phyloP scores from a whole-genome alignment of 2,113 vertebrate species.

The Eurystomus gularis region DNA sequence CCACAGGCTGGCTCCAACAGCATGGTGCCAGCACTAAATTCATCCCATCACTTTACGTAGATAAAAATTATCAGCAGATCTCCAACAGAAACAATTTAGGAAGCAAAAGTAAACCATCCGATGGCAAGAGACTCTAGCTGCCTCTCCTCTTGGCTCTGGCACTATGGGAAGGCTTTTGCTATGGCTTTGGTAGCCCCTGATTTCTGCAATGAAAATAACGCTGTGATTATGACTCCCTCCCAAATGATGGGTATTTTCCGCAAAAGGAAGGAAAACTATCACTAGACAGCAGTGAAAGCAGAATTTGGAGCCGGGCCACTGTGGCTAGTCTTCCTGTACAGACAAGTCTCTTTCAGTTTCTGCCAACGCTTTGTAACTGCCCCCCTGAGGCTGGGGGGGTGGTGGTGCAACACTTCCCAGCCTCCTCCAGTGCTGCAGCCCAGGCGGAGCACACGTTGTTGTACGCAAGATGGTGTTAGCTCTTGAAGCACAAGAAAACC shows the following conservation, averaged over 20 bases:
- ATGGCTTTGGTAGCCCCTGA: background rate
- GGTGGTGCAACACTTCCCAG: background rate
- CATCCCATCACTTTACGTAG: background rate
- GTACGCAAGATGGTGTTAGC: background rate
- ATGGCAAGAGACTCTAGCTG: background rate
- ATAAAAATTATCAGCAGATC: background rate
- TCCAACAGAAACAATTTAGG: background rate
- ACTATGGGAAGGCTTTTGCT: background rate
- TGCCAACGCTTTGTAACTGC: background rate
- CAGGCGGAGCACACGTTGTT: fast-evolving
- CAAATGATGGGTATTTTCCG: background rate
- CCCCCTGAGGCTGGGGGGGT: background rate
- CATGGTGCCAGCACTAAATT: background rate
- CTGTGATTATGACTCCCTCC: background rate
- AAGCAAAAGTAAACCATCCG: background rate
- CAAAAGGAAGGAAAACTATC: background rate
- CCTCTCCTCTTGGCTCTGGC: background rate
- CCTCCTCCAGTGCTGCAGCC: background rate
- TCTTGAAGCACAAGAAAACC: background rate
- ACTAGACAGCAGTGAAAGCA: background rate
- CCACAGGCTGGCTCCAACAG: background rate
- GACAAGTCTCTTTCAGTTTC: background rate
- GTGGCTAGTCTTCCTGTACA: background rate
- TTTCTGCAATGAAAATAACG: background rate
- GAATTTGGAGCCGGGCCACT: background rate